phyloP scores from a whole-genome alignment of 2,888 invertebrate genomes.

The Lasioglossum oenotherae region DNA sequence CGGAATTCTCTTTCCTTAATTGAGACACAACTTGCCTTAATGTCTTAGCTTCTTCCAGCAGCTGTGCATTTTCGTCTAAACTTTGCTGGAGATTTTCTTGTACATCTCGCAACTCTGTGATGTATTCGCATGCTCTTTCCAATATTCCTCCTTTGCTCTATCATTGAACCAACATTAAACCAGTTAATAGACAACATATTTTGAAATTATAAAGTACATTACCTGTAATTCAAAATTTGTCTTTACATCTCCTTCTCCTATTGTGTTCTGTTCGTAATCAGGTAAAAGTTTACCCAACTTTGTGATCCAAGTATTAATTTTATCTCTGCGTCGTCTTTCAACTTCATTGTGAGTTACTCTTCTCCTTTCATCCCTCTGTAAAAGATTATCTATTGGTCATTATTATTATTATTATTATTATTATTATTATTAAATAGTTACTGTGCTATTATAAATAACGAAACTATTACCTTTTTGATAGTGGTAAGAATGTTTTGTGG shows the following conservation, averaged over 20 bases:
- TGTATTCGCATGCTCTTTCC: slow-evolving; percentile 97
- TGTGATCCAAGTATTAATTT: slow-evolving; percentile 97
- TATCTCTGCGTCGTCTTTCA: slow-evolving; percentile 94
- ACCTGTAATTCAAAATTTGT: slow-evolving; percentile 69
- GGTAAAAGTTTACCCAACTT: slow-evolving; percentile 95
- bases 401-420: background rate
- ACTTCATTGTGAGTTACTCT: slow-evolving; percentile 97
- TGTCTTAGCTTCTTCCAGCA: slow-evolving; percentile 88
- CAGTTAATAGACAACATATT: background rate
- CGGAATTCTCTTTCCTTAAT: slow-evolving; percentile 90
- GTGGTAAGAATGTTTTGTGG: slow-evolving; percentile 74
- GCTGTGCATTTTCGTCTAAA: slow-evolving; percentile 88
- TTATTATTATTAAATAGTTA: background rate
- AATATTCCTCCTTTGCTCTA: slow-evolving; percentile 97
- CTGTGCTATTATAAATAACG: background rate
- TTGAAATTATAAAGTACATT: background rate
- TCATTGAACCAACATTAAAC: slow-evolving; percentile 49
- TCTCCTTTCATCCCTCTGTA: slow-evolving; percentile 91
- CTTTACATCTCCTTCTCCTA: slow-evolving; percentile 66
- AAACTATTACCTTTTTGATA: slow-evolving; percentile 85
- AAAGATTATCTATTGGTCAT: slow-evolving; percentile 56
- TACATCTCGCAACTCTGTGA: slow-evolving; percentile 91
- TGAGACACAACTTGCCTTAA: slow-evolving; percentile 89
- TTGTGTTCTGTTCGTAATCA: slow-evolving; percentile 84
- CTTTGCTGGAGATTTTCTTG: slow-evolving; percentile 88